Evolutionary conservation across 2,888 invertebrate genomes (phyloP), one percentile per base, ranked within the genome.

Genomic region (Scrobipalpa costella): DNA sequence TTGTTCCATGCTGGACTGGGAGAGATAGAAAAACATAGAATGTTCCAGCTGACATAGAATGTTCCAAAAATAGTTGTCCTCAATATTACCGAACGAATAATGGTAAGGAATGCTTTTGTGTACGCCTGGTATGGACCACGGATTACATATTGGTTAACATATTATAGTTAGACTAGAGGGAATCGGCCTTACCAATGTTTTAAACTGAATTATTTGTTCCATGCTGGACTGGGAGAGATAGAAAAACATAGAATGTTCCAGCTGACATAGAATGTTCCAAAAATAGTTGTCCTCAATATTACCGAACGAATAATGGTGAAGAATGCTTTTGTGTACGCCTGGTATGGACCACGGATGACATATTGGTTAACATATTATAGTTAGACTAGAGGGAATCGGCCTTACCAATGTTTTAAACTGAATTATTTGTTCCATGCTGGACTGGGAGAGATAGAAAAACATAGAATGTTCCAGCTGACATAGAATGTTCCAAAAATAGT

Each of bases 21-120:
- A 33, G n/a, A 17, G 17, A 8, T 17, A 17, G n/a, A 19, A 19
- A 7, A 8, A 19, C 13, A 19, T 44, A 44, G 11, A 9, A 44
- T 44, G n/a, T n/a, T n/a, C n/a, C n/a, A n/a, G n/a, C n/a, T n/a
- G n/a, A n/a, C n/a, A n/a, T n/a, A n/a, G n/a, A n/a, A n/a, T 40
- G 3, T 40, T 15, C 5, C n/a, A 40, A 58, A 76, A 80, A 84
- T 83, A 82, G 80, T 85, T 84, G 75, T 71, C 67, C 69, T 76
- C 74, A 81, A 83, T 81, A 85, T 84, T 82, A 81, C 78, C 70
- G 79, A 73, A 75, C 75, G 73, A 71, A 80, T 81, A 79, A 82
- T 81, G 76, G 75, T 64, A 69, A 81, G 80, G 87, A 86, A 88
- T 88, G 84, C 87, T 79, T 88, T 87, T 87, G 84, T 80, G 69